Conservation (phyloP, 2,113 vertebrate genomes). For the Cricetomys ansorgei region DNA sequence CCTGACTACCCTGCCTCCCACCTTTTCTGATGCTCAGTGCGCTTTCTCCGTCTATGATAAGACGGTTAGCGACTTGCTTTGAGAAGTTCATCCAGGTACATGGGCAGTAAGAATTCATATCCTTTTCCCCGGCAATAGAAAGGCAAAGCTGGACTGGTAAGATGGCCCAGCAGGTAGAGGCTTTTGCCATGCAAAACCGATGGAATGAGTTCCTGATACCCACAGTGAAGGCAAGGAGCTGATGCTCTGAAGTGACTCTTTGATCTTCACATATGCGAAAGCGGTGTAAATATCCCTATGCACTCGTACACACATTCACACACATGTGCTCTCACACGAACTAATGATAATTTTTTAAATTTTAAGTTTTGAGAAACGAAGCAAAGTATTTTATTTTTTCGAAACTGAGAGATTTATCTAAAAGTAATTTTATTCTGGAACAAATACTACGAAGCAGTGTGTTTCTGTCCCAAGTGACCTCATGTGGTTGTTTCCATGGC, state of each 20-base stretch:
- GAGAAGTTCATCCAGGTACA: background rate
- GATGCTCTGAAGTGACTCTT: background rate
- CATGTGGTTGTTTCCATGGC: background rate
- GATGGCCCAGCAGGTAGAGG: background rate
- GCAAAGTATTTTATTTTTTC: background rate
- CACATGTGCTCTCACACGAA: background rate
- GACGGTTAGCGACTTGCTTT: background rate
- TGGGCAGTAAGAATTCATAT: rapidly evolving
- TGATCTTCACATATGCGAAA: background rate
- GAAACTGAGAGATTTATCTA: background rate
- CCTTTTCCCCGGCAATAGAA: too few species aligned
- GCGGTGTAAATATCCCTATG: background rate
- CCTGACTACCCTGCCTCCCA: rapidly evolving
- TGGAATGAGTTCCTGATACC: background rate
- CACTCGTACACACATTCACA: background rate
- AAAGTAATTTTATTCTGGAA: background rate
- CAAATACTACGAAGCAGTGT: background rate
- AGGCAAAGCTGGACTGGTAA: background rate
- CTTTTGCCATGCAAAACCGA: background rate
- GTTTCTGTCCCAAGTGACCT: constrained; percentile 50
- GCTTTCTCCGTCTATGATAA: rapidly evolving
- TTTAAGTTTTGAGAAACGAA: background rate
- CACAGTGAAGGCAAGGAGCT: background rate
- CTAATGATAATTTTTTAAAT: background rate
- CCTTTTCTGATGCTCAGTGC: rapidly evolving